A percentile compares a stretch with the other conserved stretches of the same genome.
phyloP scores from a whole-genome alignment of 2,888 invertebrate genomes.

The Bembecia ichneumoniformis region DNA sequence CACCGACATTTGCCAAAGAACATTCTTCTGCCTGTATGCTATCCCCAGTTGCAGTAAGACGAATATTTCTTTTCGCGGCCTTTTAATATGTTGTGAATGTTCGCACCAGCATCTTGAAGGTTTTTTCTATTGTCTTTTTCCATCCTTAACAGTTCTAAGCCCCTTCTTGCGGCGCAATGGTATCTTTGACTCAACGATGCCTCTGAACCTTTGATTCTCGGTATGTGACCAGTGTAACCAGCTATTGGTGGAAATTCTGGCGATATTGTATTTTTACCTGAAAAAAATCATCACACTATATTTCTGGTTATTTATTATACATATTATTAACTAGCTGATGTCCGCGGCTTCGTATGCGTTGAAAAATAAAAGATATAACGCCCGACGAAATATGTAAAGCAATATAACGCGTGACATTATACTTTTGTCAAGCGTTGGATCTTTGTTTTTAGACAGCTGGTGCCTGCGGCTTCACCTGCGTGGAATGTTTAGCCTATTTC shows the following conservation, averaged over 20 bases:
- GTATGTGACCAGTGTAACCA: constrained; percentile 82
- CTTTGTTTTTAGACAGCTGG: no score
- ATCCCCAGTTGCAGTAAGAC: constrained; percentile 68
- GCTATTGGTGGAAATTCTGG: constrained; percentile 80
- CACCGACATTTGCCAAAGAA: constrained; percentile 61
- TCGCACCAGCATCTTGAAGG: constrained; percentile 44
- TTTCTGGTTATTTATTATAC: neutral
- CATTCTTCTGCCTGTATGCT: constrained; percentile 71
- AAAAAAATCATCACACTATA: constrained; percentile 17
- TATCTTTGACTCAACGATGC: constrained; percentile 79
- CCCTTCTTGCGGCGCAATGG: constrained; percentile 77
- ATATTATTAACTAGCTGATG: no score
- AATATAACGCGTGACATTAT: no score
- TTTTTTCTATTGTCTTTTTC: constrained; percentile 67
- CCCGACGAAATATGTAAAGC: no score
- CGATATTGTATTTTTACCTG: constrained; percentile 74
- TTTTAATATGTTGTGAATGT: constrained; percentile 50
- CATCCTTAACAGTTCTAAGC: constrained; percentile 71
- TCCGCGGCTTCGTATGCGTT: no score
- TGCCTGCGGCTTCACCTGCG: no score
- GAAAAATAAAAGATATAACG: no score
- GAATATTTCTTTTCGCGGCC: constrained; percentile 48
- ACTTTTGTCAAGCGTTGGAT: no score
- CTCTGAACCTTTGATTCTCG: constrained; percentile 76
- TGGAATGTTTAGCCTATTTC: no score